Evolutionary conservation across 2,888 invertebrate genomes (phyloP), one percentile per base, ranked within the genome.

Genomic region (Ernsta delagoae): DNA sequence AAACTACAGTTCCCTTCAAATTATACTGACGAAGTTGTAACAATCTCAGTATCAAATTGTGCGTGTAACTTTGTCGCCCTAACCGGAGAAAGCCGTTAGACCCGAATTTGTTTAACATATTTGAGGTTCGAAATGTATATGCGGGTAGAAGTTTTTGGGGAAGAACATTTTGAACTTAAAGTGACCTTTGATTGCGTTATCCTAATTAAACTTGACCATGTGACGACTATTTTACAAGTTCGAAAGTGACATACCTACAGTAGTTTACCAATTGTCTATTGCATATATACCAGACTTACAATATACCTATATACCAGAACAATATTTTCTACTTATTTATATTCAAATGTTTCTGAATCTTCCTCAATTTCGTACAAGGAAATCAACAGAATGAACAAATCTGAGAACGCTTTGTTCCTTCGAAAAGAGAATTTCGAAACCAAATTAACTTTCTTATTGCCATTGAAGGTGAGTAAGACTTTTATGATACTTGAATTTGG

Each of bases 21-120:
- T 43, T 56, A 60, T 39, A 31, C 79, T 73, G 78, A 73, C 76
- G 77, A 86, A 88, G 84, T 88, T 88, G 80, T 80, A 85, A 86
- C 87, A 87, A 85, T 87, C 83, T 80, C 79, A 72, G 75, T 72
- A 73, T 71, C 74, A 72, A 70, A 72, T 68, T 64, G 71, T 72
- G 70, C 39, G 70, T 75, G 63, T 70, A 83, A 87, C 83, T 87
- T 86, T 78, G 80, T 73, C 82, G 78, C 76, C 73, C 68, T 79
- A 41, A 60, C 60, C 60, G 31, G 6, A 60, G 43, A 45, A 45
- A 16, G 60, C 31, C 31, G 45, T 60, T 48, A 60, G 45, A 48
- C 60, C 60, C 45, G 24, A 60, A 60, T 45, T 60, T 45, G 60
- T 60, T 60, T 48, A 48, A 60, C 60, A 60, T 60, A 45, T 60